Evolutionary conservation across 2,797 vertebrate genomes (phyloP).

Genomic region (Lacerta agilis): DNA sequence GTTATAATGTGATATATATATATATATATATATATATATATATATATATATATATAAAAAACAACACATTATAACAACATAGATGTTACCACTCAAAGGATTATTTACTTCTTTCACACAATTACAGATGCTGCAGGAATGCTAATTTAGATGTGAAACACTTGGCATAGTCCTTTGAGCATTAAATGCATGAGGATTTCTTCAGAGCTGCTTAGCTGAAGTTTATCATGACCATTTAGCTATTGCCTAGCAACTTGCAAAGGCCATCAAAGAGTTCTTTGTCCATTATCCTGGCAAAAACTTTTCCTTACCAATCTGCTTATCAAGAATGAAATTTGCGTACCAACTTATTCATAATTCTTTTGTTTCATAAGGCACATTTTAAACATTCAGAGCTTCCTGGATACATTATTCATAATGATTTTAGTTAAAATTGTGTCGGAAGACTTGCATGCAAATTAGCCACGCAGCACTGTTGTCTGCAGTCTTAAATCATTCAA

Average conservation of each 20-base stretch:
- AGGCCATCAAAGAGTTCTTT: constrained; percentile 87
- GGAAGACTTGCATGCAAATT: constrained; percentile 37
- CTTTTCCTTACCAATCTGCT: constrained; percentile 77
- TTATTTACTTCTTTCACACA: constrained; percentile 68
- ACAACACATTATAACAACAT: constrained; percentile 29
- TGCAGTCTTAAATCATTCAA: constrained; percentile 29
- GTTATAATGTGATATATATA: no score
- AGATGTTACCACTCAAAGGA: constrained; percentile 41
- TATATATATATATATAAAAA: constrained; percentile 9
- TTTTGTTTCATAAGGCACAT: constrained; percentile 43
- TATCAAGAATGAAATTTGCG: constrained; percentile 78
- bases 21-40: no score
- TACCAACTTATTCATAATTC: constrained; percentile 66
- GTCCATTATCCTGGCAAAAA: constrained; percentile 80
- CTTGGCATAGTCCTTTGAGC: constrained; percentile 72
- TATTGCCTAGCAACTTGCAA: constrained; percentile 88
- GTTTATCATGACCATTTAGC: constrained; percentile 86
- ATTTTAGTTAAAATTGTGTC: constrained; percentile 40
- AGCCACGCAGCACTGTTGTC: constrained; percentile 14
- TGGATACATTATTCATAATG: not conserved
- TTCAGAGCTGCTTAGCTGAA: constrained; percentile 84
- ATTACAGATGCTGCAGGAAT: constrained; percentile 76
- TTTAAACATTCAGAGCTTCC: constrained; percentile 39
- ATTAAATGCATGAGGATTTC: constrained; percentile 83
- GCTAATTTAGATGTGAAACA: constrained; percentile 78